phyloP scores from a whole-genome alignment of 1,140 invertebrate species.

The Sitodiplosis mosellana region DNA sequence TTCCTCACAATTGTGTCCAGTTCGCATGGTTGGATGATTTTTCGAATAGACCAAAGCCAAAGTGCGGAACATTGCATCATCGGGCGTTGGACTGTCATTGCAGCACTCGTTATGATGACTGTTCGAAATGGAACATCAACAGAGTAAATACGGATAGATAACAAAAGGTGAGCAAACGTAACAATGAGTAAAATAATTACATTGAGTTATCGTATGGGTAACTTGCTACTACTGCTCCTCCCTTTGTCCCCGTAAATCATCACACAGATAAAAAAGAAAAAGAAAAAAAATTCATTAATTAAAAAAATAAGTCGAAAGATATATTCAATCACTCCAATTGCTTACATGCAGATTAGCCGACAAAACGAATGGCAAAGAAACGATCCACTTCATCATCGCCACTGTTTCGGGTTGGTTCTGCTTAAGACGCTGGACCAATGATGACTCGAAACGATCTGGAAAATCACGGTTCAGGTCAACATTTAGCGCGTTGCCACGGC shows the following conservation, averaged over 20 bases:
- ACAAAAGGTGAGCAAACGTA: too few relatives aligned
- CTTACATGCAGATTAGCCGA: conserved; percentile 83
- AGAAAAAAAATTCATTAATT: too few relatives aligned
- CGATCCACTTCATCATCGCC: conserved; percentile 79
- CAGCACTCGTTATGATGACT: conserved; percentile 22
- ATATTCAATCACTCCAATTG: too few relatives aligned
- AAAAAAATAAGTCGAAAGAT: too few relatives aligned
- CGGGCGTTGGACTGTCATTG: conserved; percentile 60
- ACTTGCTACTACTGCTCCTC: conserved; percentile 78
- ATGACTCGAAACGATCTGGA: conserved; percentile 59
- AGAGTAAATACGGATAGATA: too few relatives aligned
- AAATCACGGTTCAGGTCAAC: conserved; percentile 79
- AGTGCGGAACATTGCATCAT: conserved; percentile 69
- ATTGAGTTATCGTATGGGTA: conserved; percentile 73
- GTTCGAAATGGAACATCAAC: neutral
- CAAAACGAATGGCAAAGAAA: conserved; percentile 68
- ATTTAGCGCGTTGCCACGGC: conserved; percentile 59
- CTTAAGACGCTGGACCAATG: conserved; percentile 10
- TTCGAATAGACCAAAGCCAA: conserved; percentile 67
- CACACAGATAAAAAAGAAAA: too few relatives aligned
- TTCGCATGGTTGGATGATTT: conserved; percentile 50
- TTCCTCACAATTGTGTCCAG: conserved; percentile 51
- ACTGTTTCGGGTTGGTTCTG: conserved; percentile 70
- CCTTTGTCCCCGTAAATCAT: too few relatives aligned
- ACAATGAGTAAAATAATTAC: conserved; percentile 23